Evolutionary conservation across 2,113 vertebrate genomes (phyloP), one percentile per base, ranked within the genome.

Genomic region (Nesogale talazaci): DNA sequence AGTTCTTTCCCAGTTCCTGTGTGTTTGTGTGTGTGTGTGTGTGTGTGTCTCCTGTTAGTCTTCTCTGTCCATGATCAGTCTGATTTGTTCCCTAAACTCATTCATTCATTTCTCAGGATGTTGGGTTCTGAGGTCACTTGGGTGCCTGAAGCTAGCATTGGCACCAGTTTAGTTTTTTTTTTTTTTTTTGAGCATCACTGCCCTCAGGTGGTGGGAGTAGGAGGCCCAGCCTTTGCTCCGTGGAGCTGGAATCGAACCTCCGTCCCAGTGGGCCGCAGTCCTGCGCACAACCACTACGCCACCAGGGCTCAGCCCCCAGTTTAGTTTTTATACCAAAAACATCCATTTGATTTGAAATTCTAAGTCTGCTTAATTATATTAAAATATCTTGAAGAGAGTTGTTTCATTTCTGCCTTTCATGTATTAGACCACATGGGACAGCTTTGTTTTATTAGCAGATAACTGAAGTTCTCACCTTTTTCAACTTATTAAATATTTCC

Each of bases 341-440:
- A n/a, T 90, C 2, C 81, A 81, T 93, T 93, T 94, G 65, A n/a
- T 65, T 92, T 65, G 4, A 56, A 93, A 89, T 63, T 69, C 46
- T 70, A 6, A 56, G 5, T 88, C 1, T 42, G 0, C 79, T 63
- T 83, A 88, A 83, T 90, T 91, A 16, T 17, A n/a, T 91, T 52
- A 20, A 88, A 9, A 57, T 57, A 6, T 90, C 88, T 85, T 94
- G 40, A 88, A 69, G 67, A n/a, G 88, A 15, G 19, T 56, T 81
- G 17, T 59, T 57, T 92, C 8, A 38, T 89, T 91, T 93, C 34
- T 91, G 19, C 40, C 16, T 70, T 6, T 82, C 87, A 11, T 8
- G 22, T 90, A 63, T 5, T 88, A 93, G 80, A 87, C 84, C 42
- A 81, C 34, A 67, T 94, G 65, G 70, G 67, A 6, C 22, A 65